Conservation (phyloP, 2,888 invertebrate species). For the Chymomyza fuscimana region DNA sequence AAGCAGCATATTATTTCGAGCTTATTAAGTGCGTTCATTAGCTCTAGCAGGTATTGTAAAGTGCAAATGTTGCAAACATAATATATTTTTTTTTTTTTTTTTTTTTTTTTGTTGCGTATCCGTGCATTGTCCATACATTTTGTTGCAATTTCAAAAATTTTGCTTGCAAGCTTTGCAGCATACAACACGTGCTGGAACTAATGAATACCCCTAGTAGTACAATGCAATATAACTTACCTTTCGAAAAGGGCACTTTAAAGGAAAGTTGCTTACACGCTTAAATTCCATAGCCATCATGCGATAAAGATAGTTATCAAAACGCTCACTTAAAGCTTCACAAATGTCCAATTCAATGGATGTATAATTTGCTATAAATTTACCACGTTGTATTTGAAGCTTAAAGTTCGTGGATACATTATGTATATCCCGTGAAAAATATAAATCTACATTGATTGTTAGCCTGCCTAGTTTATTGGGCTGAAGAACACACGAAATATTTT, state of each 20-base stretch:
- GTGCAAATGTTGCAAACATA: too few relatives aligned
- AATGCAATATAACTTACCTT: slow-evolving; percentile 20
- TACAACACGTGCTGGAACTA: too few relatives aligned
- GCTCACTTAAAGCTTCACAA: slow-evolving; percentile 17
- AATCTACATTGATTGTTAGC: slow-evolving; percentile 19
- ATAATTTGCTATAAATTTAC: slow-evolving; percentile 18
- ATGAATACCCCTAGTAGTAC: too few relatives aligned
- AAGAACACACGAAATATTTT: slow-evolving; percentile 18
- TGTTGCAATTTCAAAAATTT: too few relatives aligned
- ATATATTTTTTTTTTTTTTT: too few relatives aligned
- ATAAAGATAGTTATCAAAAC: slow-evolving; percentile 17
- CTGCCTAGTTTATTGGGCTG: not conserved
- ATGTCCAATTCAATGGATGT: not conserved
- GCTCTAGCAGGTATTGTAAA: too few relatives aligned
- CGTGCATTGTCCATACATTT: too few relatives aligned
- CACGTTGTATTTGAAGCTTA: not conserved
- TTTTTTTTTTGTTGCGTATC: too few relatives aligned
- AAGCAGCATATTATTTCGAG: too few relatives aligned
- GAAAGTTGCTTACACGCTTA: slow-evolving; percentile 35
- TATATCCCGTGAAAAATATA: slow-evolving; percentile 18
- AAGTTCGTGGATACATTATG: slow-evolving; percentile 5
- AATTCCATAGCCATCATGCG: slow-evolving; percentile 25
- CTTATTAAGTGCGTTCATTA: too few relatives aligned
- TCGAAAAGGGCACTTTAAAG: slow-evolving; percentile 37
- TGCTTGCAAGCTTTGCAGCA: too few relatives aligned